Conservation (phyloP, 2,797 vertebrate species). For the Sebastolobus alascanus region DNA sequence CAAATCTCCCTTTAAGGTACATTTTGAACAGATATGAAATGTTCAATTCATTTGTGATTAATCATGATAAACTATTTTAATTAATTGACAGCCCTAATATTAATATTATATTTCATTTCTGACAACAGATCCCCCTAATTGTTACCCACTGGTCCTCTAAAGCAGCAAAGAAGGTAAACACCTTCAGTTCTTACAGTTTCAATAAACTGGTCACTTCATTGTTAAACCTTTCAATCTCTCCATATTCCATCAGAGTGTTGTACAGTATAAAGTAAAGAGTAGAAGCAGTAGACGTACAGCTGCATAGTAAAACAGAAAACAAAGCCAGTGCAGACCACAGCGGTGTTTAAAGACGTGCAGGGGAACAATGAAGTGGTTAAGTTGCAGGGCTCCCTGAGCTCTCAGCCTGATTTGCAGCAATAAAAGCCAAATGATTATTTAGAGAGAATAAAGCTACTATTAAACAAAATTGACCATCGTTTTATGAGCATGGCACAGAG, state of each 20-base stretch:
- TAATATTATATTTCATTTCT: no score
- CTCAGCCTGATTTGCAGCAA: constrained; percentile 50
- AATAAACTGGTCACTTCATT: neutral
- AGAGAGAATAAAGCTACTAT: constrained; percentile 60
- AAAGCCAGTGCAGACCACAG: constrained; percentile 34
- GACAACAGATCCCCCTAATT: no score
- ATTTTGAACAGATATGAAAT: no score
- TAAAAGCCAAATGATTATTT: constrained; percentile 69
- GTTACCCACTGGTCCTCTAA: no score
- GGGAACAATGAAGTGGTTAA: constrained; percentile 47
- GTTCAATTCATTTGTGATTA: no score
- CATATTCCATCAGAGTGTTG: neutral
- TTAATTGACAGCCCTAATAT: no score
- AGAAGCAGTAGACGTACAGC: neutral
- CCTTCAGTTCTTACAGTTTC: neutral
- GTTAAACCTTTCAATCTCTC: neutral
- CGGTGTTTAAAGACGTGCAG: constrained; percentile 40
- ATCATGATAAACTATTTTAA: no score
- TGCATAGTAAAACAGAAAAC: constrained; percentile 31
- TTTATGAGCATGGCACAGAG: constrained; percentile 42
- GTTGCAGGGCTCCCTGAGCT: constrained; percentile 39
- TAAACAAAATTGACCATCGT: constrained; percentile 52
- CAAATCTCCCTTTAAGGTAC: no score
- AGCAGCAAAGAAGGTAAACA: neutral
- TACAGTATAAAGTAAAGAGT: neutral